Evolutionary conservation across 2,797 vertebrate species (phyloP), one percentile per base, ranked within the genome.

Genomic region (Prionace glauca): DNA sequence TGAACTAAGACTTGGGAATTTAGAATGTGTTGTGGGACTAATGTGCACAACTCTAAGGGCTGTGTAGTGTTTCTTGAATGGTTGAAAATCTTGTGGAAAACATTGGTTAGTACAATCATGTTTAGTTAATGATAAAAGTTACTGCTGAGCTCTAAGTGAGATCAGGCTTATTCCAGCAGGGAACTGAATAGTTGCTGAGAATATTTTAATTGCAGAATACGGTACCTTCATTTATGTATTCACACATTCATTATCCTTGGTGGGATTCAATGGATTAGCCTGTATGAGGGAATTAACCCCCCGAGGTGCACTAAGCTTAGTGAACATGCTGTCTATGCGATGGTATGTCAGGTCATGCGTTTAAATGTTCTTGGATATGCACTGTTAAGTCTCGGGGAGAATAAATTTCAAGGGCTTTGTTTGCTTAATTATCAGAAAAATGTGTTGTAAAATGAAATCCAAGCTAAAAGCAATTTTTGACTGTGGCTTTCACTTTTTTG

Each of bases 311-410:
- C 45, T 77, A 95, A 95, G 95, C 95, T 95, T 96, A 95, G 95
- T 95, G 95, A 95, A 96, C 95, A 84, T 71, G 90, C 92, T 93
- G 74, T 96, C 96, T 96, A 95, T 90, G 65, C 41, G 72, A 90
- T 96, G 96, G 96, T 96, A 97, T 96, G 96, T 94, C 62, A 87
- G 96, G 96, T 96, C 96, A 96, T 96, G 96, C 95, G 36, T 93
- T 95, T 96, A 92, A 29, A 62, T 95, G 95, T 92, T 95, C 95
- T 71, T 32, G 88, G 91, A 95, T 87, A 96, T 96, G 96, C 65
- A 41, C 95, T 72, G 81, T 95, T 92, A 92, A 92, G 18, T 69
- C 90, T 69, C 24, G 90, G 90, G 65, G n/a, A 56, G n/a, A 92
- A 69, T 69, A 92, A 41, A 69, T 32, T 91, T 91, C 14, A 36